phyloP scores from a whole-genome alignment of 2,888 invertebrate genomes.

The Lepas anatifera region DNA sequence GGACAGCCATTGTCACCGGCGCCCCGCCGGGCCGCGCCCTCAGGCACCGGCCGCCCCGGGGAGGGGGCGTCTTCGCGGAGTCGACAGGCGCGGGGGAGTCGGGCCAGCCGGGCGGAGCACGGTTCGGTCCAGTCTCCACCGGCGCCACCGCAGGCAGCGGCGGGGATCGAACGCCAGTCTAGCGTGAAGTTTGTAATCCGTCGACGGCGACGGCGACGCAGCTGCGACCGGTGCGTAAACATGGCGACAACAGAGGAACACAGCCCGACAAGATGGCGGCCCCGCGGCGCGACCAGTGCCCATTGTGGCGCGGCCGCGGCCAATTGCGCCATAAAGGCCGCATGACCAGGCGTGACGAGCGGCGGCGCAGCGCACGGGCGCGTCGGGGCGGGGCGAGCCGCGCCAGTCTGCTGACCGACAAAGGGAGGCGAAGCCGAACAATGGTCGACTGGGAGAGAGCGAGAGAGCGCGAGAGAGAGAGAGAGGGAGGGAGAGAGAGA shows the following conservation, averaged over 20 bases:
- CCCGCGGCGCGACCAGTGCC: neutral
- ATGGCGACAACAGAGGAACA: conserved; percentile 10
- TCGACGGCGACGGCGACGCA: too few relatives aligned
- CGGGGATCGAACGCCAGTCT: neutral
- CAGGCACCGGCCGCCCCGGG: neutral
- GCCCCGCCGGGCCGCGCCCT: too few relatives aligned
- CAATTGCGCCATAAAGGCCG: conserved; percentile 3
- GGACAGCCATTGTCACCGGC: too few relatives aligned
- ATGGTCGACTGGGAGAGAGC: neutral
- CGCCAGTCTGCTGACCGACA: neutral
- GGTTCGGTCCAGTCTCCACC: too few relatives aligned
- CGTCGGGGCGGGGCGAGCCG: neutral
- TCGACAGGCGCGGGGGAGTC: neutral
- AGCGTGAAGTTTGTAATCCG: conserved; percentile 5
- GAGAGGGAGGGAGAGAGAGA: too few relatives aligned
- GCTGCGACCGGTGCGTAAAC: neutral
- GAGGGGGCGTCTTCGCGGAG: neutral
- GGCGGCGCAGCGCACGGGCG: neutral
- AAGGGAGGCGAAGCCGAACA: neutral
- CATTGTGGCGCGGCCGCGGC: conserved; percentile 7
- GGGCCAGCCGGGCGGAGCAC: neutral
- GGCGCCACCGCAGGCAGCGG: too few relatives aligned
- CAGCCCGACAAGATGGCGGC: neutral
- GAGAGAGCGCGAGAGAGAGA: neutral
- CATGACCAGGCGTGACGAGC: neutral